Percentiles rank a stretch among this genome's conserved stretches.
Conservation (phyloP, 2,113 vertebrate genomes). For the Tringa solitaria region DNA sequence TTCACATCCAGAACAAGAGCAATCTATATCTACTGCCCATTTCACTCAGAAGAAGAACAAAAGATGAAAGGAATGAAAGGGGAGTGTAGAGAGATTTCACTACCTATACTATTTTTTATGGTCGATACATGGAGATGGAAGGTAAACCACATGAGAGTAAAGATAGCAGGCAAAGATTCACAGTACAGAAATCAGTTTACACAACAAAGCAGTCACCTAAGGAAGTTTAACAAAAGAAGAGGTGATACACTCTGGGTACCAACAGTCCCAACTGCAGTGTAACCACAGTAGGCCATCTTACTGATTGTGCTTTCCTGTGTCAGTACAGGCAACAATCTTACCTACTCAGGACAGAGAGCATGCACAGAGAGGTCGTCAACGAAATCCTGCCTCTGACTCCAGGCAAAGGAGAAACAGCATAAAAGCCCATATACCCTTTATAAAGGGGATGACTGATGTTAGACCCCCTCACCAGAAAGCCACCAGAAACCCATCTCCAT, state of each 20-base stretch:
- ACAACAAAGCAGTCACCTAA: constrained; percentile 10
- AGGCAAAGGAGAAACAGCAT: not conserved
- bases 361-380: not conserved
- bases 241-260: not conserved
- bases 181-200: constrained; percentile 31
- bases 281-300: not conserved
- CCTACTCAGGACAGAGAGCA: constrained; percentile 4
- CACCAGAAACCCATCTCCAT: constrained; percentile 25
- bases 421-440: not conserved
- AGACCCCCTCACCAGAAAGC: not conserved
- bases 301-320: not conserved
- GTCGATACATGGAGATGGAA: not conserved
- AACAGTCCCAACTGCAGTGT: not conserved
- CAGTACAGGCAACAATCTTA: not conserved
- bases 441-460: not conserved
- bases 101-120: not conserved
- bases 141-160: not conserved
- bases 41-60: constrained; percentile 26
- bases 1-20: constrained; percentile 11
- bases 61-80: not conserved
- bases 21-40: not conserved
- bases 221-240: not conserved
- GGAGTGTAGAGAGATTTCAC: not conserved
- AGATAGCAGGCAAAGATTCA: constrained; percentile 39
- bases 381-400: constrained; percentile 40